Evolutionary conservation across 2,888 invertebrate species (phyloP).

Genomic region (Acleris holmiana): DNA sequence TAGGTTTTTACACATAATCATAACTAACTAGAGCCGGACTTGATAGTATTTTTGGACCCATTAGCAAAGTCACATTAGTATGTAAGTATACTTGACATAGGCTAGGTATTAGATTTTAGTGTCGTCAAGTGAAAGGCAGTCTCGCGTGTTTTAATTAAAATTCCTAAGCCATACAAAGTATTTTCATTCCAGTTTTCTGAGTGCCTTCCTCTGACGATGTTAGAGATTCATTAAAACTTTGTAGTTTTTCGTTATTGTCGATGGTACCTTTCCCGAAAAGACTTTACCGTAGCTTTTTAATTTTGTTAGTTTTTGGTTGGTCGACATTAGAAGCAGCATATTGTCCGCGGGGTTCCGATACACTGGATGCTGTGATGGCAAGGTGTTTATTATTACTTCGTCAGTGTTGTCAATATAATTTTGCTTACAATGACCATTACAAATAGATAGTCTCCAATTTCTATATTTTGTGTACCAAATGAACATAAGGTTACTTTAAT

Average conservation of each 20-base stretch:
- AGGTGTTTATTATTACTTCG: constrained; percentile 33
- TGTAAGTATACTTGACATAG: constrained; percentile 13
- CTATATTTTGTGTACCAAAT: no score
- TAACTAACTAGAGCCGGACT: background rate
- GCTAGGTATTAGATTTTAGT: constrained; percentile 15
- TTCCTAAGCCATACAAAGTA: constrained; percentile 10
- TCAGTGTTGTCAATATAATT: no score
- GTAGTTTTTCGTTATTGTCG: background rate
- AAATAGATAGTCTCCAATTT: no score
- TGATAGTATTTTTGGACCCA: background rate
- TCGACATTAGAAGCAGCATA: constrained; percentile 40
- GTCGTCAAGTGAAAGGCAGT: constrained; percentile 10
- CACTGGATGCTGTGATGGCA: constrained; percentile 73
- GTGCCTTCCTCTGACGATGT: constrained; percentile 18
- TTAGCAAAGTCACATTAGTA: constrained; percentile 2
- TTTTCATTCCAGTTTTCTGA: constrained; percentile 10
- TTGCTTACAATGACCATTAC: no score
- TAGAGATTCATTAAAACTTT: constrained; percentile 15
- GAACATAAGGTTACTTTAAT: no score
- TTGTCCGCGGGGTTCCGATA: constrained; percentile 70
- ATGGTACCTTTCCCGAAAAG: background rate
- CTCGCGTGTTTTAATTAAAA: background rate
- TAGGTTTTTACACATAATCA: constrained; percentile 2
- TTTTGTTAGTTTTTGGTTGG: background rate
- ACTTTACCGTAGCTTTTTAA: background rate